These are phyloP conservation scores for Pitangus sulphuratus DNA, from an alignment of 2,797 vertebrate genomes.

Conservation along the genomic window DNA sequence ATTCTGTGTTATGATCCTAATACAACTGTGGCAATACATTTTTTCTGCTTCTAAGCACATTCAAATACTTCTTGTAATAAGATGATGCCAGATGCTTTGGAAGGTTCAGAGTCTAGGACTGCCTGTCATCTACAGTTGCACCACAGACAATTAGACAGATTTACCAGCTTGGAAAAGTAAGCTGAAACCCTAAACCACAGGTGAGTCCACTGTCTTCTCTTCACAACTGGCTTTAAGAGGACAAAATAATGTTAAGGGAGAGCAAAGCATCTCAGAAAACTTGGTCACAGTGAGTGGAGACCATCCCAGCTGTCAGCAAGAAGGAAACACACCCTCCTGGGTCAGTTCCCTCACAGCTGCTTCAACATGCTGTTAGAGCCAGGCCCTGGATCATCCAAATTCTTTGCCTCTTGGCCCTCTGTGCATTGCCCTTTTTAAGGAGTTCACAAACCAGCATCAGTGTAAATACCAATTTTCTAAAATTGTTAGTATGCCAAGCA, in stretches of 20 bases:
- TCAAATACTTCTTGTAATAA: not conserved
- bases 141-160: not conserved
- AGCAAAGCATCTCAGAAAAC: not conserved
- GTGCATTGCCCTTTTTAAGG: not conserved
- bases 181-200: not conserved
- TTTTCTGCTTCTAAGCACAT: not conserved
- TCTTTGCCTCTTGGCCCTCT: not conserved
- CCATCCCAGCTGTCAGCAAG: constrained; percentile 6
- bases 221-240: not conserved
- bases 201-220: not conserved
- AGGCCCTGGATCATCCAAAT: not conserved
- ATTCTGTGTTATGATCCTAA: not conserved
- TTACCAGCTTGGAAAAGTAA: not conserved
- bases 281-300: not conserved
- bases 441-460: not conserved
- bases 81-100: not conserved
- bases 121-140: not conserved
- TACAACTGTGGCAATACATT: not conserved
- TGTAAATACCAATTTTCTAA: not conserved
- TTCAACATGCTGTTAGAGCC: not conserved
- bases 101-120: not conserved
- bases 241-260: not conserved
- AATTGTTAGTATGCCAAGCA: not conserved
- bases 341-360: not conserved
- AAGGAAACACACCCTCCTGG: constrained; percentile 8